phyloP scores from a whole-genome alignment of 2,797 vertebrate genomes.

The Myotis planiceps region DNA sequence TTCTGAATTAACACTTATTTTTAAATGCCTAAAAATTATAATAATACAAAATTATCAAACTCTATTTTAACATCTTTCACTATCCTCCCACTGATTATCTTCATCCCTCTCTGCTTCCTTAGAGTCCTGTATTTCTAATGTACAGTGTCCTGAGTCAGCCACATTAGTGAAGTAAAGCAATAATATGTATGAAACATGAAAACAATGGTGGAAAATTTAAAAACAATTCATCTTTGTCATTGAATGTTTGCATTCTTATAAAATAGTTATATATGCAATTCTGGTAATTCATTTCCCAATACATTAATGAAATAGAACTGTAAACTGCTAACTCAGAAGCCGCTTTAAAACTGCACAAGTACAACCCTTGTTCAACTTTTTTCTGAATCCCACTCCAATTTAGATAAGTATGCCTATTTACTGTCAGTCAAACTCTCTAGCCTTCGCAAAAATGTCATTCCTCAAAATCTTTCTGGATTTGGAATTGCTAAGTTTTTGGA shows the following conservation, averaged over 20 bases:
- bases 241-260: neutral
- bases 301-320: neutral
- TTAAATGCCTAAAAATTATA: neutral
- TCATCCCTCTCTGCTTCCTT: neutral
- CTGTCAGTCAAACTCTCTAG: neutral
- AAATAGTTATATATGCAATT: neutral
- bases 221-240: conserved; percentile 28
- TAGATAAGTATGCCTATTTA: neutral
- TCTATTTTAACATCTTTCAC: neutral
- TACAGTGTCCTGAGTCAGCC: neutral
- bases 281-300: neutral
- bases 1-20: neutral
- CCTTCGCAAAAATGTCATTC: neutral
- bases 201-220: conserved; percentile 16
- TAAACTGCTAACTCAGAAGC: neutral
- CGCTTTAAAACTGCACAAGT: neutral
- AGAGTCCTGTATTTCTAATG: neutral
- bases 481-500: neutral
- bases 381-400: neutral
- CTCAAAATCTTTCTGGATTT: conserved; percentile 31
- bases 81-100: neutral
- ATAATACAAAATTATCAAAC: conserved; percentile 1
- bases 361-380: neutral
- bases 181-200: neutral
- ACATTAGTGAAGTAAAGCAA: conserved; percentile 31